These are phyloP conservation scores for Dasypus novemcinctus DNA, from an alignment of 2,113 vertebrate genomes.

Conservation along the genomic window DNA sequence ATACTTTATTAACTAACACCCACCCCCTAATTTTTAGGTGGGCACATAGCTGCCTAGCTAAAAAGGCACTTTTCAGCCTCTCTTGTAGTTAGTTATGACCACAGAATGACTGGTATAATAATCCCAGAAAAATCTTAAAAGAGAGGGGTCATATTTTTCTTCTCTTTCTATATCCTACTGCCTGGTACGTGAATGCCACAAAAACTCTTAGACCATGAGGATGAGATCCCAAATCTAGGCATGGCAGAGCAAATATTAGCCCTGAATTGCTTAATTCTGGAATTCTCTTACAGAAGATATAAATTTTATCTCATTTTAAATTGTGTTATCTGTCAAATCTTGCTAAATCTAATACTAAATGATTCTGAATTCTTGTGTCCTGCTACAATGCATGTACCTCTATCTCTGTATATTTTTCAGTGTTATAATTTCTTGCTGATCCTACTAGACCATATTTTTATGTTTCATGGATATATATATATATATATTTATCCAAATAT, in stretches of 20 bases:
- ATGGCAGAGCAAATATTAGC: not conserved
- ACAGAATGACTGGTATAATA: not conserved
- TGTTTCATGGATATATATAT: not conserved
- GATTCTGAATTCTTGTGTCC: not conserved
- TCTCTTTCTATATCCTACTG: not conserved
- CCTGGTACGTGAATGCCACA: not conserved
- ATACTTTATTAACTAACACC: not conserved
- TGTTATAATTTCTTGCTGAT: not conserved
- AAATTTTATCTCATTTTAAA: not conserved
- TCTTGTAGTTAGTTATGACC: not conserved
- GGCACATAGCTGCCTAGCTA: not conserved
- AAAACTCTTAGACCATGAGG: not conserved
- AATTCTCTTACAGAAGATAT: not conserved
- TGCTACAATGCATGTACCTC: not conserved
- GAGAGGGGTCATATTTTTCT: not conserved
- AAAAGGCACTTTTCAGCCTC: not conserved
- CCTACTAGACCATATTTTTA: not conserved
- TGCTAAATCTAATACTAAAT: not conserved
- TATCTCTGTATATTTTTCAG: not conserved
- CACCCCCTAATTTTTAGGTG: not conserved
- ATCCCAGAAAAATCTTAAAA: not conserved
- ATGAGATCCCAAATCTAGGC: not conserved
- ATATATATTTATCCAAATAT: too few species aligned
- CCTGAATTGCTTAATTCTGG: not conserved
- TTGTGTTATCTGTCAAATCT: not conserved